These are phyloP conservation scores for Zaprionus davidi DNA, from an alignment of 1,140 invertebrate species.

Conservation along the genomic window DNA sequence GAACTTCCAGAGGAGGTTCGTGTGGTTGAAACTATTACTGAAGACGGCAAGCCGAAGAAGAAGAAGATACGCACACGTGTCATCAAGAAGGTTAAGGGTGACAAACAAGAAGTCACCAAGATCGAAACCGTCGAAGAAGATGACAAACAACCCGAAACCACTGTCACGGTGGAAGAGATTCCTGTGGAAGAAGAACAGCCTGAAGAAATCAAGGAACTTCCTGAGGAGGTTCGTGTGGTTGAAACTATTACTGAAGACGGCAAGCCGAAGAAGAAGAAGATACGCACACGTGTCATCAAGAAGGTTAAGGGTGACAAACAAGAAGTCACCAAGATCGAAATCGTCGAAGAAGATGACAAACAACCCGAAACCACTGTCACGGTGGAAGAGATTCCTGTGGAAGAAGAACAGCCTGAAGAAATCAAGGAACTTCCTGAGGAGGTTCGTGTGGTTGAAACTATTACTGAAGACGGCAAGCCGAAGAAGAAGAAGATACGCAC, in stretches of 20 bases:
- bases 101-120: slow-evolving; percentile 55
- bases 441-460: slow-evolving; percentile 29
- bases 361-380: slow-evolving; percentile 28
- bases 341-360: slow-evolving; percentile 41
- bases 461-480: slow-evolving; percentile 34
- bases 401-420: slow-evolving; percentile 22
- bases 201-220: slow-evolving; percentile 31
- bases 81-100: slow-evolving; percentile 50
- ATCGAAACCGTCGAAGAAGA: slow-evolving; percentile 53
- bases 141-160: slow-evolving; percentile 48
- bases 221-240: slow-evolving; percentile 32
- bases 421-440: slow-evolving; percentile 36
- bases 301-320: slow-evolving; percentile 40
- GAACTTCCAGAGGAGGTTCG: slow-evolving; percentile 49
- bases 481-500: slow-evolving; percentile 37
- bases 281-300: slow-evolving; percentile 38
- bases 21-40: slow-evolving; percentile 42
- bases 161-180: slow-evolving; percentile 40
- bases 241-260: slow-evolving; percentile 36
- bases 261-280: slow-evolving; percentile 30
- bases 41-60: slow-evolving; percentile 51
- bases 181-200: slow-evolving; percentile 25
- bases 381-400: slow-evolving; percentile 27
- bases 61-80: slow-evolving; percentile 49
- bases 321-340: slow-evolving; percentile 39